A percentile compares a stretch with the other conserved stretches of the same genome.
Evolutionary conservation across 2,888 invertebrate species (phyloP).

Genomic region (Chesias legatella): DNA sequence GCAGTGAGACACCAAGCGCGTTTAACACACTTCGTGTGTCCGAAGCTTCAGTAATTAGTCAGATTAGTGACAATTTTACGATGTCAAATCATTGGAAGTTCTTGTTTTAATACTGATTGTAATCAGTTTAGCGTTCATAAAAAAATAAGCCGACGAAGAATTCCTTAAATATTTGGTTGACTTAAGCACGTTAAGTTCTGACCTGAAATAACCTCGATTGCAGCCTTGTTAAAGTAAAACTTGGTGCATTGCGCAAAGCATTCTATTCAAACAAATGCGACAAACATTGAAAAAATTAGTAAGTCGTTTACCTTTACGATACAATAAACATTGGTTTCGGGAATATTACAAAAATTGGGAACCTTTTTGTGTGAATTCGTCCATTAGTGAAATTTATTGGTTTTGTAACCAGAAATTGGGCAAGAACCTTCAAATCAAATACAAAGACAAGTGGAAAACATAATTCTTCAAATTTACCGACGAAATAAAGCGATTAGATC

Average conservation of each 20-base stretch:
- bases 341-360: constrained; percentile 6
- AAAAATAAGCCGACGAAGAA: neutral
- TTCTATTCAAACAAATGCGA: constrained; percentile 18
- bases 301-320: constrained; percentile 14
- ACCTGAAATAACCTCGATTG: constrained; percentile 16
- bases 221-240: constrained; percentile 7
- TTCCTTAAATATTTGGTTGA: constrained; percentile 9
- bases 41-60: no score
- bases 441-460: constrained; percentile 28
- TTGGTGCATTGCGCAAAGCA: constrained; percentile 53
- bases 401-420: no score
- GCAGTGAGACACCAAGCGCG: no score
- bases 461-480: constrained; percentile 39
- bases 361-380: neutral
- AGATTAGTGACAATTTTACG: no score
- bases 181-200: constrained; percentile 10
- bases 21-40: no score
- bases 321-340: neutral
- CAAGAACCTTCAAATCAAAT: constrained; percentile 7
- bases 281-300: constrained; percentile 26
- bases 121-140: no score
- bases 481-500: constrained; percentile 49
- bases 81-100: no score
- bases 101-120: no score
- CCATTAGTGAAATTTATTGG: no score